Percentiles rank a stretch among this genome's conserved stretches.
These are phyloP conservation scores for Lasius fuliginosus DNA, from an alignment of 2,888 invertebrate genomes.

Conservation along the genomic window DNA sequence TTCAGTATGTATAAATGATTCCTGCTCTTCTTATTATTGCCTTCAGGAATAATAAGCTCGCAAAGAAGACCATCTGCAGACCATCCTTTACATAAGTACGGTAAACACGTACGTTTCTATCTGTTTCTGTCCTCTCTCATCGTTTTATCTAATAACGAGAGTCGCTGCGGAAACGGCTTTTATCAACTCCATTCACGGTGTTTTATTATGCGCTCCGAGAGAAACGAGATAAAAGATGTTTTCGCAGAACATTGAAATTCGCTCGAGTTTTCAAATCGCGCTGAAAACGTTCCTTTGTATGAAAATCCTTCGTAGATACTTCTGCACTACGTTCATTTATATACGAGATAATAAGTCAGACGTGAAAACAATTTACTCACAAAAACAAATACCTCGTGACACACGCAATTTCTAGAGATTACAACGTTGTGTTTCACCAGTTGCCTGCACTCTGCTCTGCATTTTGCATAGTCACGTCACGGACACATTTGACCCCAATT, in stretches of 20 bases:
- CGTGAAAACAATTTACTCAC: not conserved
- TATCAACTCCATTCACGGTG: constrained; percentile 46
- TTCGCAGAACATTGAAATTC: not conserved
- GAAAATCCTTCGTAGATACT: not conserved
- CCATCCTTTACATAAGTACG: not conserved
- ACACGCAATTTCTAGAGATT: constrained; percentile 15
- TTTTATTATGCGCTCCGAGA: constrained; percentile 16
- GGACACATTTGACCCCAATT: constrained; percentile 46
- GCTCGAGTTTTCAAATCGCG: not conserved
- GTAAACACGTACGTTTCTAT: not conserved
- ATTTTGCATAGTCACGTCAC: constrained; percentile 24
- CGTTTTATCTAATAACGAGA: constrained; percentile 36
- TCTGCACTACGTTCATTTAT: not conserved
- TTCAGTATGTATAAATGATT: not conserved
- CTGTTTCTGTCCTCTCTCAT: constrained; percentile 3
- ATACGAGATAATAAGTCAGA: not conserved
- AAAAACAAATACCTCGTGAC: not conserved
- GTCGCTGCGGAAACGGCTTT: constrained; percentile 23
- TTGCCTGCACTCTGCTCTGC: not conserved
- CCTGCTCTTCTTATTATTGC: not conserved
- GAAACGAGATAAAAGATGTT: constrained; percentile 6
- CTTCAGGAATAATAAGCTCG: not conserved
- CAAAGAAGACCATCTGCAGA: not conserved
- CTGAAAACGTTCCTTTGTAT: not conserved
- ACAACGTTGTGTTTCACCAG: not conserved